Percentiles rank a stretch among this genome's conserved stretches.
Conservation (phyloP, 2,888 invertebrate species). For the Caenorhabditis doughertyi region DNA sequence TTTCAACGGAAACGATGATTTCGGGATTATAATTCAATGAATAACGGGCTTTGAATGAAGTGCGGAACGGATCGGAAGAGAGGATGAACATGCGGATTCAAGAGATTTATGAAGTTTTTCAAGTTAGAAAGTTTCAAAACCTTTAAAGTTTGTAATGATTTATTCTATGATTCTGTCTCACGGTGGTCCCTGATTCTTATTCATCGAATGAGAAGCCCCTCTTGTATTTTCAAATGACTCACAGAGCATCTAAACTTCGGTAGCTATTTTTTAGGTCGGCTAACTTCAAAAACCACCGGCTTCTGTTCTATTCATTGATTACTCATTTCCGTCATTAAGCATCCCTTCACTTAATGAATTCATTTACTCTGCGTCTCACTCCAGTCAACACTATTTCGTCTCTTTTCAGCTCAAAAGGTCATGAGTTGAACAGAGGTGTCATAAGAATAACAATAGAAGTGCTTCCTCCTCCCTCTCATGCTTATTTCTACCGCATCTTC, state of each 20-base stretch:
- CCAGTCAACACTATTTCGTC: conserved; percentile 2
- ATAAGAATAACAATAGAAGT: conserved; percentile 35
- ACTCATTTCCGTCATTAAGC: conserved; percentile 60
- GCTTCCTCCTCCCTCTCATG: conserved; percentile 5
- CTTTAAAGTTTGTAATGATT: too few species aligned
- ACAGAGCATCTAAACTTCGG: not conserved
- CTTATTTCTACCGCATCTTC: conserved; percentile 58
- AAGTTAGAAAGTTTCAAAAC: not conserved
- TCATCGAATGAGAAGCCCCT: too few species aligned
- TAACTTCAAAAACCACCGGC: conserved; percentile 42
- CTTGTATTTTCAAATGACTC: not conserved
- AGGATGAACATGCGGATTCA: conserved; percentile 5
- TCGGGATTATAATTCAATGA: conserved; percentile 54
- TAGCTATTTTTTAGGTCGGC: conserved; percentile 25
- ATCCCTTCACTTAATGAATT: conserved; percentile 47
- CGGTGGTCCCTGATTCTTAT: too few species aligned
- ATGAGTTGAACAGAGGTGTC: conserved; percentile 41
- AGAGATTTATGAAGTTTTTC: conserved; percentile 19
- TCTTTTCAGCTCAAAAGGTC: conserved; percentile 48
- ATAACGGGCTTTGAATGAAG: conserved; percentile 33
- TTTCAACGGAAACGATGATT: conserved; percentile 55
- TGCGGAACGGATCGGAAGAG: conserved; percentile 37
- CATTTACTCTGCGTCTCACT: conserved; percentile 15
- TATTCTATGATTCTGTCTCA: too few species aligned
- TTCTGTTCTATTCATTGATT: conserved; percentile 28